Evolutionary conservation across 1,140 invertebrate species (phyloP).

Genomic region (Eumaeus atala): DNA sequence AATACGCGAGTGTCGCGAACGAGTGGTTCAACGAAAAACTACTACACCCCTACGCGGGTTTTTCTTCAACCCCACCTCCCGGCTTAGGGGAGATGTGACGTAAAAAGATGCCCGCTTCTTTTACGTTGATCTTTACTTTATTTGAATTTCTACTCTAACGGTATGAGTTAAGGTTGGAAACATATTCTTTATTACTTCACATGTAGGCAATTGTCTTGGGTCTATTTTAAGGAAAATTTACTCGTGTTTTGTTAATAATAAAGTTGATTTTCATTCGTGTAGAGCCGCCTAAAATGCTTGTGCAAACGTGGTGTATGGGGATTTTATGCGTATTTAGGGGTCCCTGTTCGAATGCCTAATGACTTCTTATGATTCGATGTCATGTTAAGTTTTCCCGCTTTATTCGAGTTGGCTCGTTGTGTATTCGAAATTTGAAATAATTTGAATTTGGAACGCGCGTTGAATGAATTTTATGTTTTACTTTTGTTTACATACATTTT

Average conservation of each 20-base stretch:
- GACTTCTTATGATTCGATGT: slow-evolving; percentile 33
- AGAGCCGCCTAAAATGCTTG: slow-evolving; percentile 17
- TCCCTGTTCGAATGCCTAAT: slow-evolving; percentile 27
- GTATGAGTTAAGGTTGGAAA: too few species aligned
- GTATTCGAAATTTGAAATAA: slow-evolving; percentile 10
- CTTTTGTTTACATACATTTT: too few species aligned
- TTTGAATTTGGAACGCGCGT: slow-evolving; percentile 25
- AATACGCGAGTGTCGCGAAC: slow-evolving; percentile 33
- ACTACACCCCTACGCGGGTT: slow-evolving; percentile 31
- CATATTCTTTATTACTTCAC: neutral
- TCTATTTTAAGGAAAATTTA: slow-evolving; percentile 4
- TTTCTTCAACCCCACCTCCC: slow-evolving; percentile 35
- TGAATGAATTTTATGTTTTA: too few species aligned
- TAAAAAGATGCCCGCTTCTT: slow-evolving; percentile 33
- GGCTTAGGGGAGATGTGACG: slow-evolving; percentile 28
- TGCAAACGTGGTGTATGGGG: slow-evolving; percentile 29
- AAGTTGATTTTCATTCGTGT: slow-evolving; percentile 12
- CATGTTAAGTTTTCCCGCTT: slow-evolving; percentile 29
- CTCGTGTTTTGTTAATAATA: neutral
- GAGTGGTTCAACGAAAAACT: slow-evolving; percentile 26
- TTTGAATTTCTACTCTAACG: too few species aligned
- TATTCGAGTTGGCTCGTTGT: slow-evolving; percentile 21
- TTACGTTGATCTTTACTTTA: neutral
- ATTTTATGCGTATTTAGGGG: slow-evolving; percentile 25
- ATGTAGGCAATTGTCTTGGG: slow-evolving; percentile 25